A percentile compares a stretch with the other conserved stretches of the same genome.
These are phyloP conservation scores for Sylvicola fuscatus DNA, from an alignment of 2,888 invertebrate genomes.

Conservation along the genomic window DNA sequence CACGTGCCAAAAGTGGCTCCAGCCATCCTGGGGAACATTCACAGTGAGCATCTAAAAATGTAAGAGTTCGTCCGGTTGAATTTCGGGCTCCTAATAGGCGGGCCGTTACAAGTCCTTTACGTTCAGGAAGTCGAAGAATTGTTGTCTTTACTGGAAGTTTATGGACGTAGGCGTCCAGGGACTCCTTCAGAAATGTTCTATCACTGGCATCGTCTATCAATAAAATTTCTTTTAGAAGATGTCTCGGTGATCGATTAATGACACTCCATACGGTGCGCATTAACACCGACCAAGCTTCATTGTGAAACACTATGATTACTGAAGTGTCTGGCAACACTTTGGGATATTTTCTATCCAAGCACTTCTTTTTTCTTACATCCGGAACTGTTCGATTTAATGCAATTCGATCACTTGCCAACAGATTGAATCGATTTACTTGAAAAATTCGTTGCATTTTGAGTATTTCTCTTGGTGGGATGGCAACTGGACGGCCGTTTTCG, in stretches of 20 bases:
- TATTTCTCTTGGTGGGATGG: conserved; percentile 51
- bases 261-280: conserved; percentile 88
- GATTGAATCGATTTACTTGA: conserved; percentile 68
- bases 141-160: conserved; percentile 38
- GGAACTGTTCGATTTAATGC: conserved; percentile 66
- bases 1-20: conserved; percentile 45
- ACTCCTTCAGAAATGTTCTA: conserved; percentile 37
- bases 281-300: conserved; percentile 97
- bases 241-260: conserved; percentile 63
- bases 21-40: conserved; percentile 73
- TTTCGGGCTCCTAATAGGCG: conserved; percentile 54
- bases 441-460: conserved; percentile 60
- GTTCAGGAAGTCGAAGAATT: conserved; percentile 39
- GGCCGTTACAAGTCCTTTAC: conserved; percentile 66
- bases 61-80: conserved; percentile 51
- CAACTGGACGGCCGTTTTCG: conserved; percentile 57
- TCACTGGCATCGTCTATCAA: conserved; percentile 79
- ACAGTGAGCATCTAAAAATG: conserved; percentile 95
- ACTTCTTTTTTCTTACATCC: conserved; percentile 67
- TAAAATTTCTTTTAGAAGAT: conserved; percentile 62
- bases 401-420: conserved; percentile 73
- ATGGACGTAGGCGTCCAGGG: conserved; percentile 45
- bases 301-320: conserved; percentile 93
- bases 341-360: conserved; percentile 32
- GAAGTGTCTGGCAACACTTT: conserved; percentile 62